Percentiles rank a stretch among this genome's conserved stretches.
These are phyloP conservation scores for Acronicta aceris DNA, from an alignment of 2,888 invertebrate genomes.

Conservation along the genomic window DNA sequence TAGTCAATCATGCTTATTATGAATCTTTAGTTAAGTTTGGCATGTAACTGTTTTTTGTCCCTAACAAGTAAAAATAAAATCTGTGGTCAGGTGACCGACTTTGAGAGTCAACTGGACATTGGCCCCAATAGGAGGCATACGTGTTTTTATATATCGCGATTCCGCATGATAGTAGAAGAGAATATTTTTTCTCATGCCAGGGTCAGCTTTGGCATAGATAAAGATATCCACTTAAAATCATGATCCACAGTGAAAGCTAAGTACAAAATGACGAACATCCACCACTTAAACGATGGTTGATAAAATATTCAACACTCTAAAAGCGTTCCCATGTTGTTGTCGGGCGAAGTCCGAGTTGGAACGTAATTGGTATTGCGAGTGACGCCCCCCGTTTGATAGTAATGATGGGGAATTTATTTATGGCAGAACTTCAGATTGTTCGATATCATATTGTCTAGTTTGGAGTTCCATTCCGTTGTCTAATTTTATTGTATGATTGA, in stretches of 20 bases:
- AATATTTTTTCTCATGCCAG: no score
- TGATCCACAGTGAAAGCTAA: constrained; percentile 2
- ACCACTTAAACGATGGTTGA: constrained; percentile 38
- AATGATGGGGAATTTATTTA: constrained; percentile 42
- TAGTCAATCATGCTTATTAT: no score
- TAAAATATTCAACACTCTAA: constrained; percentile 68
- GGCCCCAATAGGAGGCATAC: no score
- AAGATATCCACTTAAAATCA: not conserved
- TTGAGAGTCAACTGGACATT: no score
- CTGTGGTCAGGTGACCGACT: no score
- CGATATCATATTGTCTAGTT: not conserved
- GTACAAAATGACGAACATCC: constrained; percentile 19
- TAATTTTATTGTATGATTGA: not conserved
- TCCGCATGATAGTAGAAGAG: no score
- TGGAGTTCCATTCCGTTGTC: not conserved
- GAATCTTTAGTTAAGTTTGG: no score
- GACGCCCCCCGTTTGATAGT: constrained; percentile 47
- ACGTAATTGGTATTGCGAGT: constrained; percentile 61
- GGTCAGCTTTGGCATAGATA: no score
- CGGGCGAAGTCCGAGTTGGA: constrained; percentile 49
- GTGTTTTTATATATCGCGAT: no score
- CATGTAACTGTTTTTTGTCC: no score
- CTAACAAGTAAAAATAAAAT: no score
- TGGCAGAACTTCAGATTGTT: constrained; percentile 3
- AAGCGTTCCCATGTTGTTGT: constrained; percentile 65